phyloP scores from a whole-genome alignment of 2,888 invertebrate species.

The Machimus atricapillus region DNA sequence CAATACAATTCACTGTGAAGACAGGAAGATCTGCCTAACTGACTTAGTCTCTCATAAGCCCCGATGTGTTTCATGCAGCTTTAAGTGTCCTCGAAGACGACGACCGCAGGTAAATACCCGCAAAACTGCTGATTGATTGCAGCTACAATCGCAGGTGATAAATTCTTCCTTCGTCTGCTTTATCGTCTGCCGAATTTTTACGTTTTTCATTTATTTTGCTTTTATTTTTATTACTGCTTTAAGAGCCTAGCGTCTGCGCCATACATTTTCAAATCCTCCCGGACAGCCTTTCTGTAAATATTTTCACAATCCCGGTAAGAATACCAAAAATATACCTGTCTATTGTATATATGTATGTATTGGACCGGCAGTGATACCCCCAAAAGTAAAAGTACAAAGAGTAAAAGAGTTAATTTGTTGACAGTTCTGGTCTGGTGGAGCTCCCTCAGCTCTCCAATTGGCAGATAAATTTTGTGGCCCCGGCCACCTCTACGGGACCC shows the following conservation, averaged over 20 bases:
- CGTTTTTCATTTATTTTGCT: conserved; percentile 21
- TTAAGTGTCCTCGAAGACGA: conserved; percentile 66
- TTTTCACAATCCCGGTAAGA: not conserved
- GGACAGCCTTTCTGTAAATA: conserved; percentile 19
- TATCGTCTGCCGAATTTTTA: conserved; percentile 37
- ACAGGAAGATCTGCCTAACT: conserved; percentile 73
- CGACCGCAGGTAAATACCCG: conserved; percentile 48
- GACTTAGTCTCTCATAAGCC: conserved; percentile 71
- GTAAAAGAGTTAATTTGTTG: conserved; percentile 33
- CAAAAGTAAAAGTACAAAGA: conserved; percentile 9
- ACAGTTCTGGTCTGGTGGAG: not conserved
- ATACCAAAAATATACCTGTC: not conserved
- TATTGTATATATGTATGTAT: not conserved
- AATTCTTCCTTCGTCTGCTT: conserved; percentile 38
- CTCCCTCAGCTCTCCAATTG: not conserved
- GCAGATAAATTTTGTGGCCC: not conserved
- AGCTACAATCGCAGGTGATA: conserved; percentile 38
- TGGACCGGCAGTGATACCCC: not conserved
- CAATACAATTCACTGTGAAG: conserved; percentile 71
- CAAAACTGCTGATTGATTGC: conserved; percentile 40
- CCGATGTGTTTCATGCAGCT: conserved; percentile 75
- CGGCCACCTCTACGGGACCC: conserved; percentile 20
- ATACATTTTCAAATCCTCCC: conserved; percentile 15
- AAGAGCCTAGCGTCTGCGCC: not conserved
- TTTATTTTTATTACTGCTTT: conserved; percentile 19